Evolutionary conservation across 2,888 invertebrate genomes (phyloP).

Genomic region (Trissolcus brochymenae): DNA sequence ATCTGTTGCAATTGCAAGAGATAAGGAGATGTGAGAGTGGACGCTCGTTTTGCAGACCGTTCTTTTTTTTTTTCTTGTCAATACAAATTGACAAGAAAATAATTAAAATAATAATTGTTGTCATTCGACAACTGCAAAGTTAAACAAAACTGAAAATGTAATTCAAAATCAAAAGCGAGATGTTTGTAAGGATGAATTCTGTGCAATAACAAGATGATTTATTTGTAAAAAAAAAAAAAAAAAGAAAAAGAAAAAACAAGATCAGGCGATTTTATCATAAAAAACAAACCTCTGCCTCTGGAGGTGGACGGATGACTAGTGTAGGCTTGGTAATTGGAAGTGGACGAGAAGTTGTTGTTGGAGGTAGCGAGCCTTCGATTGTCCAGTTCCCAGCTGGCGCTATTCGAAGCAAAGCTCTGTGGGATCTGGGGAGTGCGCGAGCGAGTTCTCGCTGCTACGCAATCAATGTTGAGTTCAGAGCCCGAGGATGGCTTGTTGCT

Average conservation of each 20-base stretch:
- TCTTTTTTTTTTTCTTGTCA: constrained; percentile 9
- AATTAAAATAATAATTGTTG: too few relatives aligned
- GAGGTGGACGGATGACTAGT: constrained; percentile 74
- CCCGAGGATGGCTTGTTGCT: constrained; percentile 50
- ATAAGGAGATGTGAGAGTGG: constrained; percentile 38
- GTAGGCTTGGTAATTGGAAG: constrained; percentile 63
- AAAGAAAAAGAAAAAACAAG: not conserved
- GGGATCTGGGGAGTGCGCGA: constrained; percentile 72
- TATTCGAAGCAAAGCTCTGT: constrained; percentile 65
- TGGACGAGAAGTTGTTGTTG: constrained; percentile 64
- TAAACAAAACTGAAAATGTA: too few relatives aligned
- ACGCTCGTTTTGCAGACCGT: constrained; percentile 18
- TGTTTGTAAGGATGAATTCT: too few relatives aligned
- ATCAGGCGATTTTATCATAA: not conserved
- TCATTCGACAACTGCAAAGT: too few relatives aligned
- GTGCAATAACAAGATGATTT: too few relatives aligned
- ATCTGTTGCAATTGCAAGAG: constrained; percentile 44
- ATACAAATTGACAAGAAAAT: not conserved
- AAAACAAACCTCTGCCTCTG: constrained; percentile 72
- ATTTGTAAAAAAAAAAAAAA: not conserved
- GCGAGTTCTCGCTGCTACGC: constrained; percentile 73
- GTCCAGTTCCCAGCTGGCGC: constrained; percentile 66
- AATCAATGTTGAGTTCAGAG: constrained; percentile 71
- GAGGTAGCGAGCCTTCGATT: constrained; percentile 65
- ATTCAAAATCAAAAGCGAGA: too few relatives aligned